Evolutionary conservation across 2,113 vertebrate species (phyloP).

Genomic region (Osmerus eperlanus): DNA sequence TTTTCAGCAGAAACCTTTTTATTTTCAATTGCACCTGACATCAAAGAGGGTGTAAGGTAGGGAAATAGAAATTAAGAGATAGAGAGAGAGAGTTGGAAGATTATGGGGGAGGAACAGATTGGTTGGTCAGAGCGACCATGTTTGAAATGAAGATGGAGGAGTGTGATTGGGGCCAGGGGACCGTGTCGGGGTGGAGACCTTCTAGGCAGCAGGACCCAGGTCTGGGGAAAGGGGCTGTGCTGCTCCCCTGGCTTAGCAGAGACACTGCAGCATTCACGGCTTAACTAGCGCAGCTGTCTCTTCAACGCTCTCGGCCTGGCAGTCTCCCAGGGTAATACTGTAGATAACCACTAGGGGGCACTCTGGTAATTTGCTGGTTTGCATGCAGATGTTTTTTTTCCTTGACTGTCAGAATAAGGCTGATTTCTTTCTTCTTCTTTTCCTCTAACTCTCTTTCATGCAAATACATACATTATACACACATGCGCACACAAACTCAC

Average conservation of each 20-base stretch:
- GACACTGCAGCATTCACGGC: conserved; percentile 5
- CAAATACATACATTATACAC: background rate
- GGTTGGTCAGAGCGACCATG: conserved; percentile 2
- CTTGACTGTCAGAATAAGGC: conserved; percentile 37
- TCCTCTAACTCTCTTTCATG: background rate
- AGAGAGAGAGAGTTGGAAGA: background rate
- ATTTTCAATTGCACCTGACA: conserved; percentile 9
- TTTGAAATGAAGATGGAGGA: conserved; percentile 12
- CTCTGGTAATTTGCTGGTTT: conserved; percentile 34
- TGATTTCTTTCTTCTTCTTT: conserved; percentile 32
- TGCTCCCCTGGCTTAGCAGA: conserved; percentile 4
- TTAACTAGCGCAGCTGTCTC: conserved; percentile 9
- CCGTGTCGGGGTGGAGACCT: background rate
- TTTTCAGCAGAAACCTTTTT: background rate
- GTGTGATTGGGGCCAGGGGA: background rate
- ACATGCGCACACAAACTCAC: background rate
- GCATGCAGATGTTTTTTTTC: background rate
- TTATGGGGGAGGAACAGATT: background rate
- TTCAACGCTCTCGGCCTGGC: background rate
- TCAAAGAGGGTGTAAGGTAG: conserved; percentile 7
- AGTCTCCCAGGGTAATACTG: background rate
- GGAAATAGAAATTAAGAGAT: background rate
- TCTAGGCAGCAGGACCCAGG: background rate
- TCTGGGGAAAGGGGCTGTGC: background rate
- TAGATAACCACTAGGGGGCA: conserved; percentile 40